Evolutionary conservation across 2,113 vertebrate genomes (phyloP).

Genomic region (Peromyscus polionotus): DNA sequence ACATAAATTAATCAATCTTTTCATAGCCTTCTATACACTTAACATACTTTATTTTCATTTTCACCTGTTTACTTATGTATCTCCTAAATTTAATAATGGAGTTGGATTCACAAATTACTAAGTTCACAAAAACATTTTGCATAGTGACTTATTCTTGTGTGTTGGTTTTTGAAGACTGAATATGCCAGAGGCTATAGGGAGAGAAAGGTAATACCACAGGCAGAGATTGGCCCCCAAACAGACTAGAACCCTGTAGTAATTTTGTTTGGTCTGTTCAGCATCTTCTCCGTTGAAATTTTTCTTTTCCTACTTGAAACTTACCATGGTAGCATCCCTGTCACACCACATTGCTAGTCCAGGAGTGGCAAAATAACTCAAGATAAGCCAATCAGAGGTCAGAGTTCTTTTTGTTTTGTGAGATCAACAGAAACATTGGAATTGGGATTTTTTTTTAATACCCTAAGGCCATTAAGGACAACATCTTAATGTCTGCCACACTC

Average conservation of each 20-base stretch:
- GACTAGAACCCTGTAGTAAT: background rate
- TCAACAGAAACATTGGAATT: background rate
- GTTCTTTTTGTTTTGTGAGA: background rate
- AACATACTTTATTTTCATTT: background rate
- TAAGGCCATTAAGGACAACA: background rate
- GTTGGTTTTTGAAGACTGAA: background rate
- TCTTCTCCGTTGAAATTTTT: background rate
- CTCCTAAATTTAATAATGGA: background rate
- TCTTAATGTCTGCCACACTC: background rate
- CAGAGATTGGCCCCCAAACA: background rate
- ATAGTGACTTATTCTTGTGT: background rate
- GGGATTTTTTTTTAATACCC: background rate
- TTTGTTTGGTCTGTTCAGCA: background rate
- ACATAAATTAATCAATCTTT: background rate
- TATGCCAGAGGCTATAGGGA: background rate
- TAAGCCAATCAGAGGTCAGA: background rate
- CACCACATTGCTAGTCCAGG: background rate
- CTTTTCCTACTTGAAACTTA: background rate
- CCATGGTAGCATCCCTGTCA: background rate
- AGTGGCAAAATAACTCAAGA: background rate
- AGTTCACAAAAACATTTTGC: background rate
- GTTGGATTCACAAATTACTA: background rate
- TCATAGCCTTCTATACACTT: background rate
- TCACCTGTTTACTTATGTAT: background rate
- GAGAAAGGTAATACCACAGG: background rate